phyloP scores from a whole-genome alignment of 2,888 invertebrate species.

The Stenichneumon culpator region DNA sequence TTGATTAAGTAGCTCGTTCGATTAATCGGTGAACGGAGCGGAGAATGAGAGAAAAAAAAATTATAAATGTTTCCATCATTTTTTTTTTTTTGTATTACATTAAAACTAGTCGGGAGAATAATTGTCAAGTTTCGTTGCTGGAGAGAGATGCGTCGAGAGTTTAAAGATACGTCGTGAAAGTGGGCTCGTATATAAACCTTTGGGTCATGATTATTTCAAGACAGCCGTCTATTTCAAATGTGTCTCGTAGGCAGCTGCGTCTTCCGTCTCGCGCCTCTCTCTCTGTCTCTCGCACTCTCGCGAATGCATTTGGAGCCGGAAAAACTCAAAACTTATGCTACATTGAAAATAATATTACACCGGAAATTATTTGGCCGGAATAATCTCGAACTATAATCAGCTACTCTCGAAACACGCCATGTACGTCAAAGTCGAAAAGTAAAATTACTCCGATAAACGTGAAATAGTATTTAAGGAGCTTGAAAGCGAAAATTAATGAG shows the following conservation, averaged over 20 bases:
- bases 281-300: constrained; percentile 34
- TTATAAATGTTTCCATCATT: neutral
- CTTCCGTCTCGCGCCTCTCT: constrained; percentile 79
- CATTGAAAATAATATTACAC: neutral
- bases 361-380: neutral
- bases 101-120: neutral
- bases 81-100: neutral
- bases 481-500: neutral
- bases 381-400: neutral
- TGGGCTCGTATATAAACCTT: constrained; percentile 79
- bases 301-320: constrained; percentile 3
- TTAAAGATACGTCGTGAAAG: constrained; percentile 67
- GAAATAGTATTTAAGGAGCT: constrained; percentile 45
- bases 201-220: constrained; percentile 85
- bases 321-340: neutral
- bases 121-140: constrained; percentile 28
- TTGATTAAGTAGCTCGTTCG: neutral
- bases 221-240: constrained; percentile 84
- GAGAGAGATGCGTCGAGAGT: neutral
- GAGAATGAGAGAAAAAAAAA: neutral
- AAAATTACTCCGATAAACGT: neutral
- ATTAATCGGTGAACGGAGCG: neutral
- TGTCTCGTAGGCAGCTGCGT: constrained; percentile 79
- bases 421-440: neutral
- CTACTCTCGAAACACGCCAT: neutral